These are phyloP conservation scores for Nibea albiflora DNA, from an alignment of 2,113 vertebrate species.

Conservation along the genomic window DNA sequence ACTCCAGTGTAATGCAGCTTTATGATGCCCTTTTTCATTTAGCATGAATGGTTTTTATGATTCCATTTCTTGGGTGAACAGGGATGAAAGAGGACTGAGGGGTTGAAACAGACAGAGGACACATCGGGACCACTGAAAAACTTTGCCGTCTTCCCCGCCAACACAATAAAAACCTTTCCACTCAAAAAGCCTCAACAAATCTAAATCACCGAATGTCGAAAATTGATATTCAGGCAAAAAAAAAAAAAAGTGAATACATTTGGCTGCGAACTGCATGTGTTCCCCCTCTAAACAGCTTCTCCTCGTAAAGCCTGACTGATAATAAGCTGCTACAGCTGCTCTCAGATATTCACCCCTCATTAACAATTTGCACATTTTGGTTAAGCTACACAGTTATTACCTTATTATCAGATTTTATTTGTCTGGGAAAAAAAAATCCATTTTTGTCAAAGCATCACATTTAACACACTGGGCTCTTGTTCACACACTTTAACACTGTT, in stretches of 20 bases:
- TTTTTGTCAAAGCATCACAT: constrained; percentile 38
- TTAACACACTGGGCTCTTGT: constrained; percentile 16
- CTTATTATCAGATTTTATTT: constrained; percentile 63
- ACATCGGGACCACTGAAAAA: constrained; percentile 38
- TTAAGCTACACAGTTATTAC: constrained; percentile 54
- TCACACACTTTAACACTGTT: constrained; percentile 31
- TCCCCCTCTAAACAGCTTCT: constrained; percentile 35
- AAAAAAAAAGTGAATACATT: constrained; percentile 35
- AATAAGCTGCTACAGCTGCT: constrained; percentile 56
- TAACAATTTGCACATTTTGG: constrained; percentile 72
- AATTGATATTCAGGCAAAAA: constrained; percentile 42
- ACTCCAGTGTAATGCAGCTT: constrained; percentile 81
- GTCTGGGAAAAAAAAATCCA: constrained; percentile 10
- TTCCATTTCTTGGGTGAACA: constrained; percentile 83
- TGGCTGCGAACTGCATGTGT: constrained; percentile 19
- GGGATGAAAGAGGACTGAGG: constrained; percentile 63
- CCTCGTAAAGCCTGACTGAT: constrained; percentile 26
- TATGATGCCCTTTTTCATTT: constrained; percentile 84
- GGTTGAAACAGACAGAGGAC: constrained; percentile 62
- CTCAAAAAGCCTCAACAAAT: constrained; percentile 26
- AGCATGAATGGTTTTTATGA: constrained; percentile 83
- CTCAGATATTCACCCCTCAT: constrained; percentile 56
- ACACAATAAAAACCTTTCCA: constrained; percentile 9
- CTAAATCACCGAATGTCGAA: neutral
- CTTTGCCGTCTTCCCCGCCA: constrained; percentile 14